Conservation (phyloP, 2,113 vertebrate genomes). For the Heterochromis multidens region DNA sequence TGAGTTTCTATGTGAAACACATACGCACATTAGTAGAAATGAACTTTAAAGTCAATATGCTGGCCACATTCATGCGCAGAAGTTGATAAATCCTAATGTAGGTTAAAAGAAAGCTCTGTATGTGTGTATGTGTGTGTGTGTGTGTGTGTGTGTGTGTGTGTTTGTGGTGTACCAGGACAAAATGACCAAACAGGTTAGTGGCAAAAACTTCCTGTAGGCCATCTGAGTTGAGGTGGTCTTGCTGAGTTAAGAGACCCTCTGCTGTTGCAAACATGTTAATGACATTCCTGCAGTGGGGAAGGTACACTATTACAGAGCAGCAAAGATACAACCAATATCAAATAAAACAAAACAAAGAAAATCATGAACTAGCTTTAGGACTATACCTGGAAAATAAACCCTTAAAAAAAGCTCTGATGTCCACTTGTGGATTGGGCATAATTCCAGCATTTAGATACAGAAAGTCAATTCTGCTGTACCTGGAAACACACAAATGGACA, state of each 20-base stretch:
- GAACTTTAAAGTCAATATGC: neutral
- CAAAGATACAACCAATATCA: neutral
- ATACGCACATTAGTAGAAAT: neutral
- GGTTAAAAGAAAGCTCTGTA: neutral
- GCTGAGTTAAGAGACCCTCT: constrained; percentile 89
- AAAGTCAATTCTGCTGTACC: constrained; percentile 87
- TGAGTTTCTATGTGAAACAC: neutral
- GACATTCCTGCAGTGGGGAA: constrained; percentile 73
- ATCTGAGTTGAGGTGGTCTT: constrained; percentile 81
- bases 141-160: neutral
- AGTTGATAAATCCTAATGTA: neutral
- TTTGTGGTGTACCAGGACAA: constrained; percentile 81
- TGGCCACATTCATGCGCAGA: too few relatives aligned
- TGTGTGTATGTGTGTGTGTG: neutral
- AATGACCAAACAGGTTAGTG: constrained; percentile 96
- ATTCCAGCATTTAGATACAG: constrained; percentile 94
- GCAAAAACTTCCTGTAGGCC: constrained; percentile 92
- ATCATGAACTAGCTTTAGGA: neutral
- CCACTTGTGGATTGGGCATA: constrained; percentile 90
- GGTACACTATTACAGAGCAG: neutral
- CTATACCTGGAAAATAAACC: constrained; percentile 87
- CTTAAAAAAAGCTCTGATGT: constrained; percentile 81
- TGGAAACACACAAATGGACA: constrained; percentile 49
- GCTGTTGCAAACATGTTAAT: constrained; percentile 90
- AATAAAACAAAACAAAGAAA: neutral